A percentile compares a stretch with the other conserved stretches of the same genome.
Evolutionary conservation across 2,888 invertebrate genomes (phyloP).

Genomic region (Resseliella maxima): DNA sequence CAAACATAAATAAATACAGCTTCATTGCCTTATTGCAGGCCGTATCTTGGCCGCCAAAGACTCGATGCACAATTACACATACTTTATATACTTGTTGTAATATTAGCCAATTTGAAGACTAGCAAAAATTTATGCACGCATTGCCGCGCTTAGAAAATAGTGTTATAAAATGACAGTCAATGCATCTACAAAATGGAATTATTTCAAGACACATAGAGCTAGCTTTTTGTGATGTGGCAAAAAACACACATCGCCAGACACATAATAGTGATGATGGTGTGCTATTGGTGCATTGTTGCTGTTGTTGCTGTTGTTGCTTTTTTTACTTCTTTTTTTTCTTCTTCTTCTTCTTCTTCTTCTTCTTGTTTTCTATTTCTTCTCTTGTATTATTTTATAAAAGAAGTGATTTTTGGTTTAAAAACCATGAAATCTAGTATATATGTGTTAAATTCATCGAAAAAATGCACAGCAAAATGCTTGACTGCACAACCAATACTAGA

Average conservation of each 20-base stretch:
- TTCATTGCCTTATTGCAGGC: not conserved
- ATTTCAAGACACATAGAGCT: conserved; percentile 19
- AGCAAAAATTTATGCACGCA: conserved; percentile 45
- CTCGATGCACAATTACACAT: not conserved
- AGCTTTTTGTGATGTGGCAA: not conserved
- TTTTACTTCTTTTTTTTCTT: not conserved
- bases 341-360: not conserved
- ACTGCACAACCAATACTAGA: not conserved
- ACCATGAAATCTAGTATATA: conserved; percentile 26
- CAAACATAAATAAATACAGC: not conserved
- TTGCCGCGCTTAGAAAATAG: conserved; percentile 27
- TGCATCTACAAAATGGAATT: not conserved
- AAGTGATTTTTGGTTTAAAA: not conserved
- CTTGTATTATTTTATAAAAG: not conserved
- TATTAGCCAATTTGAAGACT: conserved; percentile 23
- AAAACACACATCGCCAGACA: conserved; percentile 20
- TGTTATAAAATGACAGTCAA: conserved; percentile 44
- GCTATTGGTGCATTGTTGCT: no score
- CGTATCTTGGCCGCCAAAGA: not conserved
- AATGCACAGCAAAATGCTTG: not conserved
- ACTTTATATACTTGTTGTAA: not conserved
- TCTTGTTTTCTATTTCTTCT: not conserved
- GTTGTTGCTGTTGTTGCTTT: not conserved
- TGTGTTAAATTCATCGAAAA: conserved; percentile 33
- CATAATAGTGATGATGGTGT: no score